Conservation (phyloP, 2,888 invertebrate species). For the Druceiella hillmani region DNA sequence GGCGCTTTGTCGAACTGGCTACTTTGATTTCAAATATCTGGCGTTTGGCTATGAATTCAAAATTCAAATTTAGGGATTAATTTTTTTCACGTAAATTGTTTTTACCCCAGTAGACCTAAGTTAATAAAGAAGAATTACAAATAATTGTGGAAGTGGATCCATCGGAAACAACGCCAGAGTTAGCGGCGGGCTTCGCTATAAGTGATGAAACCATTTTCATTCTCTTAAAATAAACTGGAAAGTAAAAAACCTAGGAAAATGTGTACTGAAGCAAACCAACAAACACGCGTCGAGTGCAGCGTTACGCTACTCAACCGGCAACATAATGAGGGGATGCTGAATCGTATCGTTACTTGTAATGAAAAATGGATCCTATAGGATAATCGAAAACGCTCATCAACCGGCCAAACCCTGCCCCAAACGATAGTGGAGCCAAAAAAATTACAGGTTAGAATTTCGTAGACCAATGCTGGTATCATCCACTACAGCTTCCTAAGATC, state of each 20-base stretch:
- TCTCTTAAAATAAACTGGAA: slow-evolving; percentile 8
- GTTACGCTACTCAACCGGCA: slow-evolving; percentile 15
- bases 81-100: no score
- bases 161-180: slow-evolving; percentile 22
- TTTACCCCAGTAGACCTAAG: no score
- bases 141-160: slow-evolving; percentile 11
- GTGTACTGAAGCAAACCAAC: slow-evolving; percentile 5
- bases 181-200: slow-evolving; percentile 21
- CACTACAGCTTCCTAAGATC: slow-evolving; percentile 11
- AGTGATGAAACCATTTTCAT: slow-evolving; percentile 15
- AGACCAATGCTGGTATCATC: slow-evolving; percentile 18
- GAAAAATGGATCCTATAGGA: slow-evolving; percentile 20
- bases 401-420: slow-evolving; percentile 20
- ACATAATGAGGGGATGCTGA: slow-evolving; percentile 11
- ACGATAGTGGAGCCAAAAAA: slow-evolving; percentile 21
- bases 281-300: slow-evolving; percentile 6
- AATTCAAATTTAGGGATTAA: no score
- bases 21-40: no score
- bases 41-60: no score
- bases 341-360: slow-evolving; percentile 19
- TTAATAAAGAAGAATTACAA: no score
- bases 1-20: no score
- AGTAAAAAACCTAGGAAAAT: no score
- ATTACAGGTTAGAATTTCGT: slow-evolving; percentile 20
- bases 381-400: slow-evolving; percentile 21